phyloP scores from a whole-genome alignment of 2,113 vertebrate genomes.

The Entomyzon cyanotis region DNA sequence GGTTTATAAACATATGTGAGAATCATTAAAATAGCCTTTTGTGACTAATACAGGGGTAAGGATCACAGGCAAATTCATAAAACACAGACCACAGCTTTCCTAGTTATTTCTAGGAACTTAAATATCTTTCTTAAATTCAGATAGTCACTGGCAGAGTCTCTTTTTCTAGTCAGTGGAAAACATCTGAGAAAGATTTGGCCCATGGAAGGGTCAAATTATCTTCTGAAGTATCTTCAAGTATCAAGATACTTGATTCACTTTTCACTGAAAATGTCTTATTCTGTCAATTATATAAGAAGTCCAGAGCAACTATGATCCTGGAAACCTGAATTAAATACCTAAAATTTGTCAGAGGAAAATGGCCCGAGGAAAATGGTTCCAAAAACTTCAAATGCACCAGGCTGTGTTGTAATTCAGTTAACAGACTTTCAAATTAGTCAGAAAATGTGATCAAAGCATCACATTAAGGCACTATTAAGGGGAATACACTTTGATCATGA shows the following conservation, averaged over 20 bases:
- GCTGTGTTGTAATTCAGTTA: slow-evolving; percentile 5
- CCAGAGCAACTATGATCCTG: background rate
- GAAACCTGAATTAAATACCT: background rate
- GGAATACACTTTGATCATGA: slow-evolving; percentile 57
- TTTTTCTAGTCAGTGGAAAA: background rate
- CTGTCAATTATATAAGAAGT: background rate
- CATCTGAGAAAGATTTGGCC: background rate
- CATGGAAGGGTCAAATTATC: background rate
- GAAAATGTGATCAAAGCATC: slow-evolving; percentile 56
- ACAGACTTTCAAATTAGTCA: slow-evolving; percentile 20
- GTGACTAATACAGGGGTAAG: background rate
- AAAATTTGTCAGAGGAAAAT: background rate
- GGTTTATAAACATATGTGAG: background rate
- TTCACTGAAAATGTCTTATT: background rate
- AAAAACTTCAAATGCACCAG: slow-evolving; percentile 16
- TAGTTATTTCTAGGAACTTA: background rate
- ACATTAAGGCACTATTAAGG: slow-evolving; percentile 36
- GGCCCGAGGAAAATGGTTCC: slow-evolving; percentile 1
- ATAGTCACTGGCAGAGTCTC: background rate
- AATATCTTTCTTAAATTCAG: background rate
- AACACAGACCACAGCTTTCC: background rate
- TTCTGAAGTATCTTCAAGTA: too few relatives aligned
- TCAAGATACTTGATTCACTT: background rate
- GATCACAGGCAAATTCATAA: background rate
- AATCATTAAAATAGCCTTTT: background rate